Evolutionary conservation across 2,113 vertebrate genomes (phyloP).

Genomic region (Osmerus mordax): DNA sequence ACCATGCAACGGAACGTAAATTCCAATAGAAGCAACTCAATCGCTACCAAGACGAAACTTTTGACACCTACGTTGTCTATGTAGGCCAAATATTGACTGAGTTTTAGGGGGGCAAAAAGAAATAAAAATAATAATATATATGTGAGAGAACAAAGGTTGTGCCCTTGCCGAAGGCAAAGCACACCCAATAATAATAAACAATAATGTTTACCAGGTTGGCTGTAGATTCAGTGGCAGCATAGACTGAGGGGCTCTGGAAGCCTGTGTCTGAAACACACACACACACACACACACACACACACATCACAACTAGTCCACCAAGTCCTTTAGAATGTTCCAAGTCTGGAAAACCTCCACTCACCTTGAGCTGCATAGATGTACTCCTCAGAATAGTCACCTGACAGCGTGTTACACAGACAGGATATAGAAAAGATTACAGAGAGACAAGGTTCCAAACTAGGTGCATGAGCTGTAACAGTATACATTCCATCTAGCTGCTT

Average conservation of each 20-base stretch:
- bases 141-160: too few relatives aligned
- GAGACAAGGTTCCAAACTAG: too few relatives aligned
- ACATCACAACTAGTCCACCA: neutral
- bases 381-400: conserved; percentile 82
- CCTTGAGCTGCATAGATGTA: conserved; percentile 79
- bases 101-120: too few relatives aligned
- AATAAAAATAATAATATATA: too few relatives aligned
- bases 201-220: conserved; percentile 75
- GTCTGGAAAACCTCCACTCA: conserved; percentile 53
- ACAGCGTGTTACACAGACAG: neutral
- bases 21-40: too few relatives aligned
- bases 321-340: neutral
- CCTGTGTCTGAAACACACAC: conserved; percentile 72
- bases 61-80: too few relatives aligned
- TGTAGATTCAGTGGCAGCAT: conserved; percentile 74
- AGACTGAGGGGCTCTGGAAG: conserved; percentile 77
- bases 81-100: too few relatives aligned
- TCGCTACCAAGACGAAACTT: too few relatives aligned
- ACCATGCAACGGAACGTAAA: too few relatives aligned
- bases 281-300: conserved; percentile 30
- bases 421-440: too few relatives aligned
- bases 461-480: too few relatives aligned
- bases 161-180: too few relatives aligned
- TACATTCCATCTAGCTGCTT: conserved; percentile 5
- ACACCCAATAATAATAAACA: conserved; percentile 4